Conservation (phyloP, 2,888 invertebrate genomes). For the Oxytorus armatus region DNA sequence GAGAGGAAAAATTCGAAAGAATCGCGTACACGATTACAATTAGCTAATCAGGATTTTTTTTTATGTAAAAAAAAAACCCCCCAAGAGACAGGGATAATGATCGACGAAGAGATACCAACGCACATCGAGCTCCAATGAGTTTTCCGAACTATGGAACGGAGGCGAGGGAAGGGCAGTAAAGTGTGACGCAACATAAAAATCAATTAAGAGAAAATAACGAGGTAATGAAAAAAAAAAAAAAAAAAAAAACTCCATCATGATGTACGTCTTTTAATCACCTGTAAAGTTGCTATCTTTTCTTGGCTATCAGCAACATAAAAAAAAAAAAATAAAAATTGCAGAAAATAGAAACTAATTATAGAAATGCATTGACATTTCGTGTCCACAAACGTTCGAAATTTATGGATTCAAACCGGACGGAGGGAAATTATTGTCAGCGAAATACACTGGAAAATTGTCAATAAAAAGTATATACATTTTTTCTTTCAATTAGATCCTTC, state of each 20-base stretch:
- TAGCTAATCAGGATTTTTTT: constrained; percentile 25
- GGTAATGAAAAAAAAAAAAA: neutral
- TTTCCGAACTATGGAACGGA: constrained; percentile 17
- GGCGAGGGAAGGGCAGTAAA: too few species aligned
- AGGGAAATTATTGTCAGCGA: too few species aligned
- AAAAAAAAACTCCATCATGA: neutral
- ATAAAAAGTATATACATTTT: too few species aligned
- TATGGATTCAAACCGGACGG: too few species aligned
- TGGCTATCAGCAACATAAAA: neutral
- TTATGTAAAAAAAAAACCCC: neutral
- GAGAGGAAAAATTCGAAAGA: neutral
- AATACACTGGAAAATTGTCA: too few species aligned
- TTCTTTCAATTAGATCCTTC: too few species aligned
- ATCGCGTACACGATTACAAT: constrained; percentile 19
- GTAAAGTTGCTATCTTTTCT: neutral
- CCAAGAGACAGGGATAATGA: constrained; percentile 17
- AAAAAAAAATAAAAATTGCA: neutral
- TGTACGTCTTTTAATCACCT: neutral
- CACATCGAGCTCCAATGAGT: constrained; percentile 1
- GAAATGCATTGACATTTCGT: too few species aligned
- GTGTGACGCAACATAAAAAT: constrained; percentile 32
- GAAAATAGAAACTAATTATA: neutral
- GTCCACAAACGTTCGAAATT: too few species aligned
- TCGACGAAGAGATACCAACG: constrained; percentile 4
- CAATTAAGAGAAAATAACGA: constrained; percentile 40